Evolutionary conservation across 1,140 invertebrate genomes (phyloP).

Genomic region (Cydia fagiglandana): DNA sequence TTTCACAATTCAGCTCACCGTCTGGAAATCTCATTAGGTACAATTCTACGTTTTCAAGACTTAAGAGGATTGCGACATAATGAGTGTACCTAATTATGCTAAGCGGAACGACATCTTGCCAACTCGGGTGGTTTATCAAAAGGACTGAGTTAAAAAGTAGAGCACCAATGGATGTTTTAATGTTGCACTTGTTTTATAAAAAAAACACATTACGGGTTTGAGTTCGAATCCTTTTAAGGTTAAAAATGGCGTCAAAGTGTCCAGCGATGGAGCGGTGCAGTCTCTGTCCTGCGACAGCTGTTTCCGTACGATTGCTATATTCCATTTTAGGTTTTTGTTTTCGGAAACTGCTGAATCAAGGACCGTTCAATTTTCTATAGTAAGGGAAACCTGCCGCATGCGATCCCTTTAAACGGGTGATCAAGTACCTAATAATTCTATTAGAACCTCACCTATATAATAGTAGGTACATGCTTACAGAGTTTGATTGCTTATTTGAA

Average conservation of each 20-base stretch:
- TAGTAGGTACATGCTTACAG: too few relatives aligned
- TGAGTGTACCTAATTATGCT: slow-evolving; percentile 29
- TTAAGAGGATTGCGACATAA: slow-evolving; percentile 20
- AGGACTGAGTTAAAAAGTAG: not conserved
- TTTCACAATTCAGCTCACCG: slow-evolving; percentile 31
- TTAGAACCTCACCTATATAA: too few relatives aligned
- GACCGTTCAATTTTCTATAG: not conserved
- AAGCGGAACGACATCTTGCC: slow-evolving; percentile 7
- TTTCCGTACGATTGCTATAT: slow-evolving; percentile 1
- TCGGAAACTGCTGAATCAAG: not conserved
- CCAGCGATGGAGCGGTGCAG: not conserved
- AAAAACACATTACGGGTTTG: not conserved
- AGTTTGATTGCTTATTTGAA: not conserved
- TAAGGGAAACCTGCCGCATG: not conserved
- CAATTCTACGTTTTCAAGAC: slow-evolving; percentile 31
- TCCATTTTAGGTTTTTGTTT: not conserved
- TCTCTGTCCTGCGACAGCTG: not conserved
- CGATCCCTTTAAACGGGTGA: too few relatives aligned
- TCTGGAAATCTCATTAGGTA: slow-evolving; percentile 31
- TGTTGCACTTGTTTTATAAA: not conserved
- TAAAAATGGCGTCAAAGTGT: not conserved
- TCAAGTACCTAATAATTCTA: too few relatives aligned
- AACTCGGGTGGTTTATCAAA: not conserved
- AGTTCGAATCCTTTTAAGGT: not conserved
- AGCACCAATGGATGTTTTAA: not conserved